phyloP scores from a whole-genome alignment of 1,140 invertebrate genomes.

The Habropoda laboriosa region DNA sequence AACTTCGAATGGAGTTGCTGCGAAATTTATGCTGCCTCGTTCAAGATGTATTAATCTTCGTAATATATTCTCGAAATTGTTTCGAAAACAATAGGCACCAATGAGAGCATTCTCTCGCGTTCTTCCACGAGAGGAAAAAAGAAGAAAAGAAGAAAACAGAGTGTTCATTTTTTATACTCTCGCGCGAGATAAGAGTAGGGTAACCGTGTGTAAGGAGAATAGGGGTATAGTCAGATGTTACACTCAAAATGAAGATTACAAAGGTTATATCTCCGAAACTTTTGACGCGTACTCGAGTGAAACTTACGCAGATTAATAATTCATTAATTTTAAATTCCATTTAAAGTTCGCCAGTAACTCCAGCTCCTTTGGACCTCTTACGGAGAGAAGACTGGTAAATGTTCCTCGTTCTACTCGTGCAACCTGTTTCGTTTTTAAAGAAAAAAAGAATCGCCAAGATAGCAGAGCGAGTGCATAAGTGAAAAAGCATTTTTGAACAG shows the following conservation, averaged over 20 bases:
- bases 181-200: too few species aligned
- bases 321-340: constrained; percentile 34
- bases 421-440: too few species aligned
- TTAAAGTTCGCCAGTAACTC: constrained; percentile 1
- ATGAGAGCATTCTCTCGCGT: too few species aligned
- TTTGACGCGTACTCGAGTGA: constrained; percentile 7
- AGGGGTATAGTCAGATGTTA: too few species aligned
- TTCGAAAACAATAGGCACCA: not conserved
- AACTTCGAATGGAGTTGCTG: constrained; percentile 1
- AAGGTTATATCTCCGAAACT: constrained; percentile 3
- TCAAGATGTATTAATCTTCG: constrained; percentile 2
- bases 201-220: too few species aligned
- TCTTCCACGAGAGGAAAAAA: not conserved
- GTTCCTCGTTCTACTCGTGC: too few species aligned
- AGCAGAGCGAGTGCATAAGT: too few species aligned
- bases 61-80: not conserved
- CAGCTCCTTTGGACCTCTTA: not conserved
- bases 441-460: not conserved
- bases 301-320: constrained; percentile 27
- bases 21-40: not conserved
- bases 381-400: not conserved
- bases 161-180: too few species aligned
- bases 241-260: constrained; percentile 9
- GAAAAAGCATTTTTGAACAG: too few species aligned
- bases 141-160: not conserved